Conservation (phyloP, 2,113 vertebrate genomes). For the Romanogobio albipinnatus region DNA sequence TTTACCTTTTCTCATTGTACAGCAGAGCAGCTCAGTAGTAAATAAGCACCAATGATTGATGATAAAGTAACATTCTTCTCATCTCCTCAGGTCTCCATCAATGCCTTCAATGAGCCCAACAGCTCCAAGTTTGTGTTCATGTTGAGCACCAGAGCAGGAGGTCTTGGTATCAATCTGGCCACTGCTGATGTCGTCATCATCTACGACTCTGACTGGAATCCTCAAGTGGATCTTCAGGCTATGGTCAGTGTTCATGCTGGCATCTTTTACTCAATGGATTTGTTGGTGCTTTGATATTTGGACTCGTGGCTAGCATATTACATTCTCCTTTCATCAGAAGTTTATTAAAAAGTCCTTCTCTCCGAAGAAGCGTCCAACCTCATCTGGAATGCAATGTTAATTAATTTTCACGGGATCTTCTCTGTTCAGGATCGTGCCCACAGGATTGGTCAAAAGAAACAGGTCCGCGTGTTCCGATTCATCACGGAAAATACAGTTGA, state of each 20-base stretch:
- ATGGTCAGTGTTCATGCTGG: slow-evolving; percentile 80
- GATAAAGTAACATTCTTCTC: background rate
- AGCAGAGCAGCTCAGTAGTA: background rate
- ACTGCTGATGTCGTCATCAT: slow-evolving; percentile 98
- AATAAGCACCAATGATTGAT: background rate
- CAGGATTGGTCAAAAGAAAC: slow-evolving; percentile 96
- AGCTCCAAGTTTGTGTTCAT: slow-evolving; percentile 97
- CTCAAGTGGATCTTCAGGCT: slow-evolving; percentile 98
- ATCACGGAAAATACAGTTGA: slow-evolving; percentile 98
- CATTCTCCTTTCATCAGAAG: background rate
- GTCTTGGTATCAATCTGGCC: slow-evolving; percentile 96
- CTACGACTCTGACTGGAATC: slow-evolving; percentile 99
- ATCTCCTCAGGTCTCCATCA: slow-evolving; percentile 87
- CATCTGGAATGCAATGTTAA: background rate
- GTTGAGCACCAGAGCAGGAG: slow-evolving; percentile 96
- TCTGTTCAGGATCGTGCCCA: slow-evolving; percentile 90
- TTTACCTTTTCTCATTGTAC: too few relatives aligned
- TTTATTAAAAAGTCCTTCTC: background rate
- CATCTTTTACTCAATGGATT: background rate
- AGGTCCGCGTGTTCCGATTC: slow-evolving; percentile 94
- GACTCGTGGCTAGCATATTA: background rate
- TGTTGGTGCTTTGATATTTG: background rate
- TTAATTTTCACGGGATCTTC: background rate
- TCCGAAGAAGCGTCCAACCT: background rate
- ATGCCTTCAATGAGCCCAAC: slow-evolving; percentile 89